Conservation (phyloP, 64 coral and sea anemone species). For the Exaiptasia diaphana region DNA sequence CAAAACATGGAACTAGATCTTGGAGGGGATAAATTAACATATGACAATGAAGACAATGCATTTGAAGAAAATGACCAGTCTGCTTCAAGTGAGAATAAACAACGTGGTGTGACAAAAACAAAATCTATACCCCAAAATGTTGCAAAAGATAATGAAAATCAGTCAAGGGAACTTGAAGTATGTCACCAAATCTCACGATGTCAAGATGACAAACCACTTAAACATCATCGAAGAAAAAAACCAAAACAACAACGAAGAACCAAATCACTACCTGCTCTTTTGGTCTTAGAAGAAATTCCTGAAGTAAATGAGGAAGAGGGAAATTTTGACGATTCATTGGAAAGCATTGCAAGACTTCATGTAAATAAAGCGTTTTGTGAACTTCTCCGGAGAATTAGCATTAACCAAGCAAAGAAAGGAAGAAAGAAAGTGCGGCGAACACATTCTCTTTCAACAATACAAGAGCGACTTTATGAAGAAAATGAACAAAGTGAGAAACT, state of each 20-base stretch:
- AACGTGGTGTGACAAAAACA: no score
- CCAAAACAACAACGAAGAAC: neutral
- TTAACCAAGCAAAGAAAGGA: neutral
- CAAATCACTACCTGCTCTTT: neutral
- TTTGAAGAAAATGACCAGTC: no score
- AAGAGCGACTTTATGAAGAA: neutral
- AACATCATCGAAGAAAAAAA: no score
- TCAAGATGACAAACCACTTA: no score
- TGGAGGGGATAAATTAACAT: no score
- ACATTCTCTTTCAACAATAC: neutral
- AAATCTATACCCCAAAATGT: no score
- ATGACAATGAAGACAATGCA: no score
- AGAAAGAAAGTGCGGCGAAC: neutral
- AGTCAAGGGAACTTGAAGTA: no score
- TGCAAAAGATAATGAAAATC: no score
- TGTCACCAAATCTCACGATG: no score
- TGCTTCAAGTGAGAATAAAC: no score
- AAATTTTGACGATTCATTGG: neutral
- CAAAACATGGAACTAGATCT: no score
- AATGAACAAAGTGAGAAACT: neutral
- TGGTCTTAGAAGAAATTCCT: neutral
- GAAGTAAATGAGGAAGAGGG: neutral
- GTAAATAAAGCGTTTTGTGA: neutral
- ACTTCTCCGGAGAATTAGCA: neutral
- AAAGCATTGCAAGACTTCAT: neutral